Conservation (phyloP, 1,140 invertebrate species). For the Zaprionus davidi region DNA sequence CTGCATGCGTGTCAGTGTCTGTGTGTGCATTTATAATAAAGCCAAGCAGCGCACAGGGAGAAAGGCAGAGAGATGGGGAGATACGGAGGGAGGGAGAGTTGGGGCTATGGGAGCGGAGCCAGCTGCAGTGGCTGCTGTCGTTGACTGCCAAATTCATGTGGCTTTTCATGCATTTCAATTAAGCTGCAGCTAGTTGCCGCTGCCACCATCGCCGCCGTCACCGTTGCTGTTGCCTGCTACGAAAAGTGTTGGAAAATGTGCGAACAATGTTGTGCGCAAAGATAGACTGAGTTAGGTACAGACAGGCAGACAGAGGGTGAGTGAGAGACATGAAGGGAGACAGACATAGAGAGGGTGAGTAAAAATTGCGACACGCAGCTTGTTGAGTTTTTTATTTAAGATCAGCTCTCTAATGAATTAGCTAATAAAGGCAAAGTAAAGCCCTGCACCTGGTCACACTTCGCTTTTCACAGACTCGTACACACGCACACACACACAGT, state of each 20-base stretch:
- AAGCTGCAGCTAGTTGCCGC: constrained; percentile 54
- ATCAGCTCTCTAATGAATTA: constrained; percentile 76
- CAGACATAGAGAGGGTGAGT: background rate
- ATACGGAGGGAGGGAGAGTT: background rate
- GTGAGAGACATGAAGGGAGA: background rate
- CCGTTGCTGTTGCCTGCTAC: constrained; percentile 20
- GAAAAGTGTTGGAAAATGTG: constrained; percentile 66
- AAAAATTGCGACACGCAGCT: background rate
- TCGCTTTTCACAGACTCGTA: constrained; percentile 17
- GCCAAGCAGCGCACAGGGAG: constrained; percentile 26
- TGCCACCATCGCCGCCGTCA: background rate
- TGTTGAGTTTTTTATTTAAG: constrained; percentile 30
- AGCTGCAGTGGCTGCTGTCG: constrained; percentile 44
- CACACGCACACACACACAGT: constrained; percentile 8
- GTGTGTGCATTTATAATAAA: constrained; percentile 65
- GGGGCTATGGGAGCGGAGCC: constrained; percentile 8
- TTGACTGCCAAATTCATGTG: constrained; percentile 70
- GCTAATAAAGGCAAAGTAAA: constrained; percentile 62
- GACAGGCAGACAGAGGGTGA: background rate
- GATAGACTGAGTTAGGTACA: background rate
- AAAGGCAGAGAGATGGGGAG: background rate
- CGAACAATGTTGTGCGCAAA: constrained; percentile 48
- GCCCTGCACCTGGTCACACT: constrained; percentile 41
- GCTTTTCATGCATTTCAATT: constrained; percentile 80
- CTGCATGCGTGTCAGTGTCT: constrained; percentile 15